phyloP scores from a whole-genome alignment of 2,888 invertebrate species.

The Harpalus rufipes region DNA sequence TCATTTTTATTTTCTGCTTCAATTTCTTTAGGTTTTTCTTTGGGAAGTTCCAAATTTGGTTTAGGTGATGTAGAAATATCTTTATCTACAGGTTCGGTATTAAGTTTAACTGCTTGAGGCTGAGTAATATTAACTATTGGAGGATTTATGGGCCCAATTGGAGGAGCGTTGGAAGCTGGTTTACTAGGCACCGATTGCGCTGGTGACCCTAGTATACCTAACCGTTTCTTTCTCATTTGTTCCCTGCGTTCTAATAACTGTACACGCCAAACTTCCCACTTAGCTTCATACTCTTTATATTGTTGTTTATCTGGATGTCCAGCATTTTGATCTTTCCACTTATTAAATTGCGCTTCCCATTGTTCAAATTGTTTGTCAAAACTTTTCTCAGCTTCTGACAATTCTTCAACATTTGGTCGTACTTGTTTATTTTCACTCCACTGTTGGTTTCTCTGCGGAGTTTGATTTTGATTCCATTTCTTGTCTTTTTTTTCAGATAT shows the following conservation, averaged over 20 bases:
- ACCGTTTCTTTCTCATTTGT: slow-evolving; percentile 86
- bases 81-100: slow-evolving; percentile 32
- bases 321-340: slow-evolving; percentile 94
- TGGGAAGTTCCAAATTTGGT: background rate
- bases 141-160: slow-evolving; percentile 10
- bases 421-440: slow-evolving; percentile 30
- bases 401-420: slow-evolving; percentile 72
- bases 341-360: slow-evolving; percentile 95
- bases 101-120: background rate
- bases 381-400: slow-evolving; percentile 86
- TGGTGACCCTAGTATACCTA: slow-evolving; percentile 71
- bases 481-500: slow-evolving; percentile 20
- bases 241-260: slow-evolving; percentile 89
- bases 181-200: slow-evolving; percentile 63
- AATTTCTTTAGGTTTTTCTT: slow-evolving; percentile 18
- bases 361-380: slow-evolving; percentile 94
- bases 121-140: slow-evolving; percentile 70
- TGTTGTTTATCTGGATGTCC: slow-evolving; percentile 94
- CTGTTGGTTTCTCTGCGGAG: slow-evolving; percentile 26
- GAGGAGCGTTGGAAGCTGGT: background rate
- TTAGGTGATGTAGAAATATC: background rate
- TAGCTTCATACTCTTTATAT: slow-evolving; percentile 91
- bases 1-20: slow-evolving; percentile 35
- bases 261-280: slow-evolving; percentile 91
- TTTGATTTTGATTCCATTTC: slow-evolving; percentile 43